A percentile compares a stretch with the other conserved stretches of the same genome.
Evolutionary conservation across 1,140 invertebrate genomes (phyloP).

Genomic region (Ridgeia piscesae): DNA sequence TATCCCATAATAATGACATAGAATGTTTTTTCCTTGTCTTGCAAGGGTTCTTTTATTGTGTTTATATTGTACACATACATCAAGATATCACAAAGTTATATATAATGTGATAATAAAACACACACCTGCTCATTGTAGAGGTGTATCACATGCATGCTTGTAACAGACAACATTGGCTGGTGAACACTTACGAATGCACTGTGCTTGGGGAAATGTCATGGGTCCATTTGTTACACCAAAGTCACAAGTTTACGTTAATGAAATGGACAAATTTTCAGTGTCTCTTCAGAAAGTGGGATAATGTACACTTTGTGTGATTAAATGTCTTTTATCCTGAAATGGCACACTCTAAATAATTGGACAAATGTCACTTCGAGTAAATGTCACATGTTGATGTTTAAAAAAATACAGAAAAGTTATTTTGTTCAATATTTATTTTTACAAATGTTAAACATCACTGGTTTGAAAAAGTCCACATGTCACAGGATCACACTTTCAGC

Average conservation of each 20-base stretch:
- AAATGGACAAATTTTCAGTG: not conserved
- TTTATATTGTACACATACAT: not conserved
- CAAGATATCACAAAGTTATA: not conserved
- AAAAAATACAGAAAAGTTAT: too few relatives aligned
- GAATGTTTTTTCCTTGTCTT: not conserved
- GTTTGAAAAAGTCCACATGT: too few relatives aligned
- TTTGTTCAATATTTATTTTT: too few relatives aligned
- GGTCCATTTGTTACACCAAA: not conserved
- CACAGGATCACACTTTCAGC: too few relatives aligned
- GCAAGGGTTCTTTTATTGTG: not conserved
- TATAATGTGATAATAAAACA: not conserved
- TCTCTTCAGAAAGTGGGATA: not conserved
- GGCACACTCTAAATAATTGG: too few relatives aligned
- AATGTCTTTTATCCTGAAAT: not conserved
- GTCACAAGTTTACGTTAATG: not conserved
- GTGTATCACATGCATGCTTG: not conserved
- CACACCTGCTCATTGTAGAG: not conserved
- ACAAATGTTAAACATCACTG: too few relatives aligned
- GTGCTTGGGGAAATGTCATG: not conserved
- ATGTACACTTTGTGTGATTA: not conserved
- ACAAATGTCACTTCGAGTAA: not conserved
- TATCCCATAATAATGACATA: not conserved
- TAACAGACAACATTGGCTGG: not conserved
- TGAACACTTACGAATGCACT: not conserved
- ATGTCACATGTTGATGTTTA: not conserved